phyloP scores from a whole-genome alignment of 2,888 invertebrate genomes.

The Lingula anatina region DNA sequence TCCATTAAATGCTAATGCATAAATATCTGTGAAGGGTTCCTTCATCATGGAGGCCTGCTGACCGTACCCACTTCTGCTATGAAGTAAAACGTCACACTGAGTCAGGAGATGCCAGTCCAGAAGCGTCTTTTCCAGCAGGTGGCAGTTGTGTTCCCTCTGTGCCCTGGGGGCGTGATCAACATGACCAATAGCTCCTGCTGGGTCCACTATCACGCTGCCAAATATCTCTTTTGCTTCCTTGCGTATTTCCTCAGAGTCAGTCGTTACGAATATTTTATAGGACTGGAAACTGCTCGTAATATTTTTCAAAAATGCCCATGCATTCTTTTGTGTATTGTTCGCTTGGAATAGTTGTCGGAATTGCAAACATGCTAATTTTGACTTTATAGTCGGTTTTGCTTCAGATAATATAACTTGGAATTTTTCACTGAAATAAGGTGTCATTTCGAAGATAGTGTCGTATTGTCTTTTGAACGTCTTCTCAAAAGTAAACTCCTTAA shows the following conservation, averaged over 20 bases:
- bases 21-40: too few relatives aligned
- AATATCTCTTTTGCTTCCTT: not conserved
- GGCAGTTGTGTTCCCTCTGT: not conserved
- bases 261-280: not conserved
- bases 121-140: not conserved
- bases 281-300: not conserved
- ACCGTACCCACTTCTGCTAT: not conserved
- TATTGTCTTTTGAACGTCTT: too few relatives aligned
- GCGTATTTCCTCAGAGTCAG: conserved; percentile 1
- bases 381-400: too few relatives aligned
- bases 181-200: conserved; percentile 1
- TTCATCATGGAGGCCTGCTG: too few relatives aligned
- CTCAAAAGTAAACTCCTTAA: too few relatives aligned
- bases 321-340: not conserved
- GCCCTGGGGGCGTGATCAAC: conserved; percentile 2
- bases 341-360: not conserved
- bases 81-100: not conserved
- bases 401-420: too few relatives aligned
- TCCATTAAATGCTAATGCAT: too few relatives aligned
- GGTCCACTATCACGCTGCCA: not conserved
- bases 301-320: not conserved
- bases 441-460: too few relatives aligned
- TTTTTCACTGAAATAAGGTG: too few relatives aligned
- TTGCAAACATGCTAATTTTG: not conserved
- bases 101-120: not conserved